Percentiles rank a stretch among this genome's conserved stretches.
Evolutionary conservation across 2,888 invertebrate genomes (phyloP).

Genomic region (Prenolepis imparis): DNA sequence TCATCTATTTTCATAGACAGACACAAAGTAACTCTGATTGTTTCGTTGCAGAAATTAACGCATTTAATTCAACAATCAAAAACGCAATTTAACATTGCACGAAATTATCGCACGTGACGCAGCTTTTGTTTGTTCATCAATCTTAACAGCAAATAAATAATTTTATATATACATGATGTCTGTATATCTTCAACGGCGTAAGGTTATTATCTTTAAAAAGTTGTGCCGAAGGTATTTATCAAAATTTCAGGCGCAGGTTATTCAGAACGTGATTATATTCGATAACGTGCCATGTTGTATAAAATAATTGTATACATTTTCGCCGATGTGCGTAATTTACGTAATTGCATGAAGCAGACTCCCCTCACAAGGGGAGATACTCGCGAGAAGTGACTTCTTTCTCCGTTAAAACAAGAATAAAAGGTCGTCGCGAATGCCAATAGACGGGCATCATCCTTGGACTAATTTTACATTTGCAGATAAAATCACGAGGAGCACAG

Average conservation of each 20-base stretch:
- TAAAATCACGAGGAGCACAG: conserved; percentile 17
- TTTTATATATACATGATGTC: neutral
- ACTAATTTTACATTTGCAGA: conserved; percentile 24
- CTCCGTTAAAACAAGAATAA: conserved; percentile 8
- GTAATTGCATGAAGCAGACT: neutral
- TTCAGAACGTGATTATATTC: neutral
- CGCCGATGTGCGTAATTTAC: neutral
- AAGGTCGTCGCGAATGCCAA: neutral
- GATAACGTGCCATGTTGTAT: neutral
- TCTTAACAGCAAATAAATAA: conserved; percentile 2
- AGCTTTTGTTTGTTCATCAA: neutral
- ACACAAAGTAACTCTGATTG: neutral
- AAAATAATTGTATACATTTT: neutral
- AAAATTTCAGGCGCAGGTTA: neutral
- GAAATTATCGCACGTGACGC: neutral
- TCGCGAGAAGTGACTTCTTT: conserved; percentile 1
- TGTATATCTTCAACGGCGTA: neutral
- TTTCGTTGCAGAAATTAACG: neutral
- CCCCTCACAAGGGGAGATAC: neutral
- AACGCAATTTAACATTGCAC: neutral
- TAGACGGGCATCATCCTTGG: conserved; percentile 17
- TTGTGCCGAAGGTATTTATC: neutral
- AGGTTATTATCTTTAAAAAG: neutral
- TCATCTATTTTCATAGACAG: neutral
- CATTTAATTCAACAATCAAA: neutral